Evolutionary conservation across 1,140 invertebrate genomes (phyloP).

Genomic region (Drosophila virilis): DNA sequence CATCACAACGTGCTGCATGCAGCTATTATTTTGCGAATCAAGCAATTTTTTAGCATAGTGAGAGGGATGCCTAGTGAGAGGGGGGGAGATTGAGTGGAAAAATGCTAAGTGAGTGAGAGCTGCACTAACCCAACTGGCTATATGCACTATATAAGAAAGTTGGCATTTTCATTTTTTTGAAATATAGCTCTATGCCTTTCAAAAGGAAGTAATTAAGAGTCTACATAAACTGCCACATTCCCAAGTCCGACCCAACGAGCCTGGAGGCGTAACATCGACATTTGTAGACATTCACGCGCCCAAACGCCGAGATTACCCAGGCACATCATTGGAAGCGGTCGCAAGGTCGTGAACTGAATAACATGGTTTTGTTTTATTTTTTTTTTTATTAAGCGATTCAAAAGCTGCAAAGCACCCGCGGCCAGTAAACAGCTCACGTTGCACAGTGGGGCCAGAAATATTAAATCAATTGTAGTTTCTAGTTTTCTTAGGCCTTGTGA

Average conservation of each 20-base stretch:
- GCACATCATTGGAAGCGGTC: conserved; percentile 26
- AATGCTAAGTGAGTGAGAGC: conserved; percentile 21
- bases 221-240: background rate
- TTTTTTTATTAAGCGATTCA: conserved; percentile 44
- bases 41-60: conserved; percentile 51
- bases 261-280: conserved; percentile 10
- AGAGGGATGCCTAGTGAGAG: conserved; percentile 9
- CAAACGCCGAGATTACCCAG: conserved; percentile 28
- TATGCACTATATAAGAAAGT: conserved; percentile 16
- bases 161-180: background rate
- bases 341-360: conserved; percentile 50
- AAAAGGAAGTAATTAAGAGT: conserved; percentile 26
- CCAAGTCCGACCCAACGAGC: background rate
- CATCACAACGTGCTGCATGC: conserved; percentile 5
- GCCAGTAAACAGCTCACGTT: conserved; percentile 37
- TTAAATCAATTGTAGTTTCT: too few relatives aligned
- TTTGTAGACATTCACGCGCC: conserved; percentile 27
- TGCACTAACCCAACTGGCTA: background rate
- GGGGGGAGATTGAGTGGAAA: conserved; percentile 18
- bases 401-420: conserved; percentile 47
- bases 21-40: conserved; percentile 59
- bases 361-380: conserved; percentile 22
- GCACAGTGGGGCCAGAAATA: conserved; percentile 16
- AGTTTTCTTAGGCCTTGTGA: background rate
- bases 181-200: background rate